Percentiles rank a stretch among this genome's conserved stretches.
phyloP scores from a whole-genome alignment of 2,888 invertebrate species.

The Plebejus anna region DNA sequence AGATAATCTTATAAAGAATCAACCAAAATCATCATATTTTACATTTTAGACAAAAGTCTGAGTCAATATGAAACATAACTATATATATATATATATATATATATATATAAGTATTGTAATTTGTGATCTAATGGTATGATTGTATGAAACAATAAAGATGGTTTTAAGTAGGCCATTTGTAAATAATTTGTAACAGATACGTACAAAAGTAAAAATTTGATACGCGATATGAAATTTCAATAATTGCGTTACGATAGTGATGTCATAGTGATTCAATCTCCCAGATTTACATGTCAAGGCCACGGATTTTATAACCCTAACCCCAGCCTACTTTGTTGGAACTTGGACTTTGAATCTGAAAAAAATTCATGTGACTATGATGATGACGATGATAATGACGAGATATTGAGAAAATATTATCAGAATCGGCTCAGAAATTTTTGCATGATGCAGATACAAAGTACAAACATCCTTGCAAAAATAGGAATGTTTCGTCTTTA shows the following conservation, averaged over 20 bases:
- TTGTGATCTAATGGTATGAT: background rate
- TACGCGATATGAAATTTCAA: constrained; percentile 2
- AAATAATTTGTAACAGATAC: constrained; percentile 4
- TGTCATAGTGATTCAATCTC: background rate
- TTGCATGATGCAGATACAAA: too few species aligned
- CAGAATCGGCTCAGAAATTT: too few species aligned
- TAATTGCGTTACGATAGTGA: background rate
- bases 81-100: too few species aligned
- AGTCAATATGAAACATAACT: background rate
- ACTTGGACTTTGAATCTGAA: background rate
- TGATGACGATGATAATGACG: too few species aligned
- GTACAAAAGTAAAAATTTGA: background rate
- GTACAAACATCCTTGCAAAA: too few species aligned
- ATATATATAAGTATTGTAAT: too few species aligned
- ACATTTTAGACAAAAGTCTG: background rate
- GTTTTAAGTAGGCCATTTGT: background rate
- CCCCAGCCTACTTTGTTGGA: background rate
- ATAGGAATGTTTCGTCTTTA: too few species aligned
- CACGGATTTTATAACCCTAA: background rate
- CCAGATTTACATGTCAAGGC: background rate
- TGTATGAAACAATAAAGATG: background rate
- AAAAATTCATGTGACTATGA: background rate
- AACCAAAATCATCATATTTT: background rate
- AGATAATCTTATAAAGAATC: background rate
- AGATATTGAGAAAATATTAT: too few species aligned